phyloP scores from a whole-genome alignment of 1,140 invertebrate genomes.

The Drosophila prosaltans region DNA sequence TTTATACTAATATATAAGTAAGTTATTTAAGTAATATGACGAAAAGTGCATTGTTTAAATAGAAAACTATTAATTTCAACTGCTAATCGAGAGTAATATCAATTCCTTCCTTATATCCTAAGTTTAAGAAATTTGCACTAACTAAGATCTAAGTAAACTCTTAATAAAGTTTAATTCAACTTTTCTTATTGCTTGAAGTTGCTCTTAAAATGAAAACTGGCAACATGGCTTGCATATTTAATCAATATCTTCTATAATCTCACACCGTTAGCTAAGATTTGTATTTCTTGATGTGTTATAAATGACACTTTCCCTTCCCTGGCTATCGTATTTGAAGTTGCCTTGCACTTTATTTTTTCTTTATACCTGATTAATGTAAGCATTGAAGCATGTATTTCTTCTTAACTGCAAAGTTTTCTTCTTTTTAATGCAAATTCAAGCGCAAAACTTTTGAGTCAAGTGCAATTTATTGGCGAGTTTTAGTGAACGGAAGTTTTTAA shows the following conservation, averaged over 20 bases:
- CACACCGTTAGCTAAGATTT: background rate
- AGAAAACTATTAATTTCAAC: no score
- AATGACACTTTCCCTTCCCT: background rate
- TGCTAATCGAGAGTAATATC: no score
- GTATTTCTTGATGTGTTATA: background rate
- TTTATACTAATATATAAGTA: no score
- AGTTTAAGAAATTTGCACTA: background rate
- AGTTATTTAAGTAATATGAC: no score
- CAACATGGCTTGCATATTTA: background rate
- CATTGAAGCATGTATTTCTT: slow-evolving; percentile 49
- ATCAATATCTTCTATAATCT: background rate
- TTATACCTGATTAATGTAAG: slow-evolving; percentile 49
- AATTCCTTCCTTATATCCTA: background rate
- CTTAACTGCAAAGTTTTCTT: slow-evolving; percentile 27
- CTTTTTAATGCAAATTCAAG: slow-evolving; percentile 27
- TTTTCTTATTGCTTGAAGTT: background rate
- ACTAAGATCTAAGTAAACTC: background rate
- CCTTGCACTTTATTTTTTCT: background rate
- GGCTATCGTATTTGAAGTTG: background rate
- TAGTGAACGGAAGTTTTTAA: slow-evolving; percentile 69
- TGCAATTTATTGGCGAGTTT: slow-evolving; percentile 48
- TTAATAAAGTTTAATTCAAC: no score
- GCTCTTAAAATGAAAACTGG: background rate
- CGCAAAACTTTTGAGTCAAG: slow-evolving; percentile 37
- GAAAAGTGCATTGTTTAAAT: no score